Base-by-base conservation (phyloP, 2,113 vertebrate species). In the Sylvietta virens region DNA sequence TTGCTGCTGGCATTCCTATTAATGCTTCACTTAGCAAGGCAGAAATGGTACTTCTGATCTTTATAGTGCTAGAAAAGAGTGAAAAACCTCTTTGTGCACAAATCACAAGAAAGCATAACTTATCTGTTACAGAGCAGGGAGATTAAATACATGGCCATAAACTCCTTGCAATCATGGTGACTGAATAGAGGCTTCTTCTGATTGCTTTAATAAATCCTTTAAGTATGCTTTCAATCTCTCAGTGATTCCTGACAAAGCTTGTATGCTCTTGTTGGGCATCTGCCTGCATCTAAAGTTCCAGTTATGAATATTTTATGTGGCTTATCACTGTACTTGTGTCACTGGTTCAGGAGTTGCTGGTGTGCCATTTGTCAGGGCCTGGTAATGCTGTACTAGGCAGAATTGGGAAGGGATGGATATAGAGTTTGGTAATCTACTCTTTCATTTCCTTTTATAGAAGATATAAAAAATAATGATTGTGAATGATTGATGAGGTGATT, bases 161-260 rank as follows among this genome's bases (percentile, higher is more conserved):
- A 98, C 92, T 97, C 94, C 95, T 93, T 83, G 71, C 96, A 98
- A 97, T 98, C 96, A 96, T 88, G 72, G 90, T 96, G 96, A 95
- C 94, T 95, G 92, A 95, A 91, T 92, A 61, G 48, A 95, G 80
- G 94, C 88, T 93, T 64, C 77, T 90, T 94, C 93, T 96, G 87
- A 93, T 97, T 97, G 96, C 97, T 98, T 97, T 97, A 97, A 98
- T 98, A 98, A 97, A 98, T 98, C 96, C 96, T 98, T 91, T 97
- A 97, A 97, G 96, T 95, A 73, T 81, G 96, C 81, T 96, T 97
- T 98, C 97, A 97, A 42, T 97, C 94, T 97, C 96, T 90, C 87
- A 67, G 6, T 23, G 21, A 95, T 95, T 98, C 96, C 97, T 98
- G 96, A 96, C 95, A 97, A 96, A 98, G 93, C 96, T 95, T 69